Conservation (phyloP, 2,888 invertebrate genomes). For the Andrena marginata region DNA sequence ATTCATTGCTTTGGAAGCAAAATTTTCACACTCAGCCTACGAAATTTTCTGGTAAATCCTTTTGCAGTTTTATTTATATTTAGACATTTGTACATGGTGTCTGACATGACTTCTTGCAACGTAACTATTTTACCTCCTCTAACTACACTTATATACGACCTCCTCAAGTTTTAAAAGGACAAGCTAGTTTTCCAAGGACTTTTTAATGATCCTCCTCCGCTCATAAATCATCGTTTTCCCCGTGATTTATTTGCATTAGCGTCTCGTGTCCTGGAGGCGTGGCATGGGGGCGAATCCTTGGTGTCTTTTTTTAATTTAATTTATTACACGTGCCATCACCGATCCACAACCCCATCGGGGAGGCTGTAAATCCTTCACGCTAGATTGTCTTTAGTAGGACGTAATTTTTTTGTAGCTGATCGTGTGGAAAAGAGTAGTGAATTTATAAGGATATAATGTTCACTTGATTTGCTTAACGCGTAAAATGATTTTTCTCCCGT, state of each 20-base stretch:
- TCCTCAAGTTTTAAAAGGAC: slow-evolving; percentile 14
- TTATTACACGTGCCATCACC: slow-evolving; percentile 55
- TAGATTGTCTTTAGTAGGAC: slow-evolving; percentile 9
- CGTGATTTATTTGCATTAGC: slow-evolving; percentile 69
- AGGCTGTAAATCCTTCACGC: slow-evolving; percentile 11
- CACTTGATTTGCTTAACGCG: background rate
- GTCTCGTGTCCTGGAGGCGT: slow-evolving; percentile 72
- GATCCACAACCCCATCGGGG: slow-evolving; percentile 7
- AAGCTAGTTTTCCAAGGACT: slow-evolving; percentile 33
- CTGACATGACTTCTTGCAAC: background rate
- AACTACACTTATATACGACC: slow-evolving; percentile 29
- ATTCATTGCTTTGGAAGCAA: background rate
- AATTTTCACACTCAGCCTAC: background rate
- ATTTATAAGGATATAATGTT: background rate
- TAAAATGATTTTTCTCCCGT: background rate
- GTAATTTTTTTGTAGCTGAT: slow-evolving; percentile 25
- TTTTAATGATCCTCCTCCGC: slow-evolving; percentile 32
- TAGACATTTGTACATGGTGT: background rate
- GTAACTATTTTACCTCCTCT: slow-evolving; percentile 11
- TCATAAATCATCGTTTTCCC: slow-evolving; percentile 71
- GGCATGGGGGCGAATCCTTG: slow-evolving; percentile 63
- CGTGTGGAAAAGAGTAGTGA: background rate
- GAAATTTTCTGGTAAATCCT: background rate
- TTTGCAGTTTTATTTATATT: no score
- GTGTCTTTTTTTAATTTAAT: slow-evolving; percentile 72